These are phyloP conservation scores for Pyxicephalus adspersus DNA, from an alignment of 2,113 vertebrate genomes.

Conservation along the genomic window DNA sequence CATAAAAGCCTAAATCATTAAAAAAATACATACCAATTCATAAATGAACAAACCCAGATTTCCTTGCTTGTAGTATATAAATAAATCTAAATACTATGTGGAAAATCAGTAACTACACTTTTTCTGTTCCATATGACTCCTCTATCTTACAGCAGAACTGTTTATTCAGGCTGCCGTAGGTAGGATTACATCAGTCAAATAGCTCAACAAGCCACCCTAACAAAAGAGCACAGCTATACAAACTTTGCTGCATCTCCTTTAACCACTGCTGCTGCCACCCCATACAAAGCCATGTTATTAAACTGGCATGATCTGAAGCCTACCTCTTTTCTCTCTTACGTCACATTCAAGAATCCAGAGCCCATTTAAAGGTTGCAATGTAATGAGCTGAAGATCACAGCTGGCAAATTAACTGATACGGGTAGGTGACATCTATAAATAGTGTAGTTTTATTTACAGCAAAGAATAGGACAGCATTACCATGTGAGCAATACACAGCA, in stretches of 20 bases:
- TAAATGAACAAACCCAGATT: background rate
- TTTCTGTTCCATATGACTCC: background rate
- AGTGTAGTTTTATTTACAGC: background rate
- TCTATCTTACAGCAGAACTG: background rate
- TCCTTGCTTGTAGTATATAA: background rate
- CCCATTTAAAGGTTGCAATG: constrained; percentile 24
- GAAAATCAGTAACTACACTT: background rate
- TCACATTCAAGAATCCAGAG: constrained; percentile 16
- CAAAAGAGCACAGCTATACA: constrained; percentile 15
- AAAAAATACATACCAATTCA: too few species aligned
- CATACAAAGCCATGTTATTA: constrained; percentile 47
- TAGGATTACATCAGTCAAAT: constrained; percentile 34
- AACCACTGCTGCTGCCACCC: constrained; percentile 2
- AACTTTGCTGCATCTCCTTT: background rate
- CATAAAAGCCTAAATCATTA: too few species aligned
- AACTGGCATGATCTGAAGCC: constrained; percentile 3
- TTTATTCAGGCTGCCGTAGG: constrained; percentile 27
- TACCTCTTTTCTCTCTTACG: background rate
- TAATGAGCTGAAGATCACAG: background rate
- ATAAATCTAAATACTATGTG: background rate
- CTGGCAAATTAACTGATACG: background rate
- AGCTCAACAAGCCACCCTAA: constrained; percentile 41
- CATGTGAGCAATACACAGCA: background rate
- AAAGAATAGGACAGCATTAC: background rate
- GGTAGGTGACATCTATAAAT: constrained; percentile 15